phyloP scores from a whole-genome alignment of 2,888 invertebrate species.

The Sarcophaga subvicina region DNA sequence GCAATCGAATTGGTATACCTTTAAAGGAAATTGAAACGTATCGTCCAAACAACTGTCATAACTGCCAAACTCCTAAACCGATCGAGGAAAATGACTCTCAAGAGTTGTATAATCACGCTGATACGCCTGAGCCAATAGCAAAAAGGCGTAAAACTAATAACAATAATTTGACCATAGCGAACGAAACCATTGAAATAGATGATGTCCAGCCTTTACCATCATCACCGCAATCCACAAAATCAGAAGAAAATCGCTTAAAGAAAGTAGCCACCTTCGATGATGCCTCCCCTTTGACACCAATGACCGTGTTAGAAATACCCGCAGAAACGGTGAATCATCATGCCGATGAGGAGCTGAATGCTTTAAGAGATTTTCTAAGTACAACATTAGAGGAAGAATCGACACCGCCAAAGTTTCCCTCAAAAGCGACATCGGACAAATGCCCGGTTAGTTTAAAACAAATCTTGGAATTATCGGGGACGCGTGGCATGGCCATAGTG shows the following conservation, averaged over 20 bases:
- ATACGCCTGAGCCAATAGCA: background rate
- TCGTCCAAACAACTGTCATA: background rate
- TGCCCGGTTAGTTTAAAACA: constrained; percentile 71
- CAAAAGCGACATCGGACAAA: constrained; percentile 31
- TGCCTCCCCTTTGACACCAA: background rate
- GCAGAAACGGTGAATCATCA: background rate
- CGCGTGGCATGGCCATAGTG: constrained; percentile 72
- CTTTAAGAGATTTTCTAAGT: constrained; percentile 2
- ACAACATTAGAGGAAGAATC: background rate
- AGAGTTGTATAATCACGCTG: background rate
- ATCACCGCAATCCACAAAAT: constrained; percentile 36
- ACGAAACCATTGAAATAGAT: background rate
- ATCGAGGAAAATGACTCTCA: background rate
- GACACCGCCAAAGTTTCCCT: constrained; percentile 32
- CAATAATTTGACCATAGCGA: background rate
- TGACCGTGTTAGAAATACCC: background rate
- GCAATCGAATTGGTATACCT: constrained; percentile 75
- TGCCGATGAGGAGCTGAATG: constrained; percentile 22
- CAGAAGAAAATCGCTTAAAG: constrained; percentile 1
- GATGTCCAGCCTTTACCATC: background rate
- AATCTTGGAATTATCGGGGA: constrained; percentile 73
- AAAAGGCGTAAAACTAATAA: background rate
- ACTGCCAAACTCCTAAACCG: background rate
- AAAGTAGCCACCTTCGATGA: background rate
- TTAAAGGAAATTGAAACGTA: constrained; percentile 47